Percentiles rank a stretch among this genome's conserved stretches.
Conservation (phyloP, 2,113 vertebrate species). For the Empidonax alnorum region DNA sequence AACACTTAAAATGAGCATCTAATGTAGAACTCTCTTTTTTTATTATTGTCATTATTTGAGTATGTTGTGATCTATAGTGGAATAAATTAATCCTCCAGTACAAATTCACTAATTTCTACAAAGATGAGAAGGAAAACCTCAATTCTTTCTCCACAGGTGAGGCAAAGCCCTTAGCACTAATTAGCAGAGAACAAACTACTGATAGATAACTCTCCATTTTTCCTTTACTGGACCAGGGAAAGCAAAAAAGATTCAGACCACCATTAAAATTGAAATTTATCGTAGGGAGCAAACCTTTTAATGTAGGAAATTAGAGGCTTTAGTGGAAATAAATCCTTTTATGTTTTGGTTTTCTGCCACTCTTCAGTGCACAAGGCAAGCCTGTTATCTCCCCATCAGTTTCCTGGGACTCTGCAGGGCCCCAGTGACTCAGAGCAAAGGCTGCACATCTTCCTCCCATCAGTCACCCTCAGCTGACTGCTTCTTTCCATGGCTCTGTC, state of each 20-base stretch:
- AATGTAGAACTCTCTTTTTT: neutral
- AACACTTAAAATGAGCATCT: neutral
- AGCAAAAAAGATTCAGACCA: neutral
- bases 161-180: neutral
- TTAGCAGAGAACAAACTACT: neutral
- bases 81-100: neutral
- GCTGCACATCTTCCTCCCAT: neutral
- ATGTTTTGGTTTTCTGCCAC: neutral
- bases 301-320: neutral
- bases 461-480: conserved; percentile 9
- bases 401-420: neutral
- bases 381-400: neutral
- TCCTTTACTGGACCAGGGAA: neutral
- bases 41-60: neutral
- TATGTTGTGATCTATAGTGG: neutral
- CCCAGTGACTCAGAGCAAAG: neutral
- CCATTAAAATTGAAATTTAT: neutral
- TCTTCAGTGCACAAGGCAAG: neutral
- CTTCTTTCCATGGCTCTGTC: neutral
- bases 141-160: neutral
- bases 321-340: neutral
- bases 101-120: neutral
- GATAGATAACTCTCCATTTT: neutral
- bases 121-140: neutral
- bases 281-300: neutral